Percentiles rank a stretch among this genome's conserved stretches.
phyloP scores from a whole-genome alignment of 2,888 invertebrate genomes.

The Lycia hirtaria region DNA sequence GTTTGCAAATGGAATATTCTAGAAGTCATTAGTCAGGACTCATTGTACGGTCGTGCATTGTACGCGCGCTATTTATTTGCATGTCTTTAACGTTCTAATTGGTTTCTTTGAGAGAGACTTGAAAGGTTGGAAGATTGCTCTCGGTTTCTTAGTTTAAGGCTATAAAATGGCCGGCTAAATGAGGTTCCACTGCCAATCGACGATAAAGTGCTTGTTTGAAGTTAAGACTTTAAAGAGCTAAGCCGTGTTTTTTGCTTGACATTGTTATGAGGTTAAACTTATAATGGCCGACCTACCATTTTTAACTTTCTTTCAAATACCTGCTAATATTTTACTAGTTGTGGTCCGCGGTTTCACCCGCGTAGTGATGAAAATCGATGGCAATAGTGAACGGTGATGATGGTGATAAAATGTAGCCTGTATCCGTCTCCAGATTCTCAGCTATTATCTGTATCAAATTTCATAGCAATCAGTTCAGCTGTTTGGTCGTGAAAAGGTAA shows the following conservation, averaged over 20 bases:
- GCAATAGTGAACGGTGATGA: too few relatives aligned
- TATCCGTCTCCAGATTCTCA: too few relatives aligned
- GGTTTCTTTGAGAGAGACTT: slow-evolving; percentile 13
- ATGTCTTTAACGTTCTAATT: slow-evolving; percentile 14
- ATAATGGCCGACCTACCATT: not conserved
- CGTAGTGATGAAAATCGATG: too few relatives aligned
- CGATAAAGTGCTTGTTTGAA: slow-evolving; percentile 9
- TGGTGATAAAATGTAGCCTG: too few relatives aligned
- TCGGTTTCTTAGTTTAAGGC: slow-evolving; percentile 5
- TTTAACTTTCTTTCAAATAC: too few relatives aligned
- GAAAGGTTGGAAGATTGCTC: not conserved
- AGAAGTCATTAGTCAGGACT: slow-evolving; percentile 32
- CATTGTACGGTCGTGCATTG: slow-evolving; percentile 24
- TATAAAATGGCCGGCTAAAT: slow-evolving; percentile 7
- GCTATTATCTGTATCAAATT: too few relatives aligned
- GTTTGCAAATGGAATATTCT: slow-evolving; percentile 33
- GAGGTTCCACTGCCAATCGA: slow-evolving; percentile 1
- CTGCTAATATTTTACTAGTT: too few relatives aligned
- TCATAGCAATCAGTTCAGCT: too few relatives aligned
- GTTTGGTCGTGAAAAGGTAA: too few relatives aligned
- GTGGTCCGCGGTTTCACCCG: too few relatives aligned
- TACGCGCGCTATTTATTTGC: slow-evolving; percentile 5
- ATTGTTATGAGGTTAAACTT: not conserved
- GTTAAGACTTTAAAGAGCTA: not conserved
- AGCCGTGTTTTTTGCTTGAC: not conserved